These are phyloP conservation scores for Stictocephala bisonia DNA, from an alignment of 2,888 invertebrate genomes.

Conservation along the genomic window DNA sequence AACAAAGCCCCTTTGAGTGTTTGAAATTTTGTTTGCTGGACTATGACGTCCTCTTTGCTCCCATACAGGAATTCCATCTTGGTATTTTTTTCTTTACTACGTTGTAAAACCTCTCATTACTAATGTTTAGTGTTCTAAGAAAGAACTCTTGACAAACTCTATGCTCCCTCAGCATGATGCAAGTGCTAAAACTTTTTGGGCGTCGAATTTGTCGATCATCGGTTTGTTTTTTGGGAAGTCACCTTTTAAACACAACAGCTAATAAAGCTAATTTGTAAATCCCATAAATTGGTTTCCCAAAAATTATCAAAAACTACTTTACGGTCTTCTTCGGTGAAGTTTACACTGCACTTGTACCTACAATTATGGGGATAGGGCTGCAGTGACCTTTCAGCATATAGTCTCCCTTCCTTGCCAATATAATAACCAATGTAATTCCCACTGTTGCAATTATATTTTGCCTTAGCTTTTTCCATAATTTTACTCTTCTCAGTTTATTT, in stretches of 20 bases:
- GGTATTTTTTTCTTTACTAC: conserved; percentile 17
- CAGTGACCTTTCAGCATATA: background rate
- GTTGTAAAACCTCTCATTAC: conserved; percentile 26
- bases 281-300: conserved; percentile 7
- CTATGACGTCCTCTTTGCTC: conserved; percentile 18
- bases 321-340: conserved; percentile 6
- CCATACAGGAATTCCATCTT: background rate
- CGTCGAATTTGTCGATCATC: background rate
- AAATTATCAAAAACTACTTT: background rate
- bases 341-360: conserved; percentile 1
- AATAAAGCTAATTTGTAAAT: conserved; percentile 6
- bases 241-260: conserved; percentile 7
- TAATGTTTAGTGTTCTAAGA: conserved; percentile 10
- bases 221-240: background rate
- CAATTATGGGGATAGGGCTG: conserved; percentile 1
- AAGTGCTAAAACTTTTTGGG: conserved; percentile 10
- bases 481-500: background rate
- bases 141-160: conserved; percentile 27
- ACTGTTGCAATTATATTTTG: background rate
- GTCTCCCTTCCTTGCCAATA: background rate
- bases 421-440: background rate
- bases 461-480: background rate
- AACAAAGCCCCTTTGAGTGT: conserved; percentile 11
- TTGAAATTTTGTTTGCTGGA: conserved; percentile 24
- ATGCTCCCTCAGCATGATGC: conserved; percentile 9